A percentile compares a stretch with the other conserved stretches of the same genome.
These are phyloP conservation scores for Tribolium freemani DNA, from an alignment of 2,888 invertebrate genomes.

Conservation along the genomic window DNA sequence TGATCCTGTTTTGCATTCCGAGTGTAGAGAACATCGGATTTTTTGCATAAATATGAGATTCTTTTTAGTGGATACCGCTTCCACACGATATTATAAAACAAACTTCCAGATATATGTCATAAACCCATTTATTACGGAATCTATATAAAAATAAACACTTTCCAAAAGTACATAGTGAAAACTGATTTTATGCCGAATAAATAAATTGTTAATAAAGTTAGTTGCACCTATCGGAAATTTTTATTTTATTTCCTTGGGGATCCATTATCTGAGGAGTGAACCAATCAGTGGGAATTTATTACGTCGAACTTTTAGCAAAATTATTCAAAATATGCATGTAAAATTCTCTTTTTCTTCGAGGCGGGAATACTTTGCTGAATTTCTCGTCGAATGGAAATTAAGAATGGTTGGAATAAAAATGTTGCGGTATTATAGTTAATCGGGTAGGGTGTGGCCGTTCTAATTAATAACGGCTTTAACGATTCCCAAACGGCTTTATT, in stretches of 20 bases:
- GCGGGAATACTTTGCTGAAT: slow-evolving; percentile 5
- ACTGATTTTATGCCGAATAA: no score
- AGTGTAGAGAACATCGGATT: slow-evolving; percentile 9
- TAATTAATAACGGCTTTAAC: slow-evolving; percentile 29
- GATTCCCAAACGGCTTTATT: slow-evolving; percentile 9
- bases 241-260: slow-evolving; percentile 28
- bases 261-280: slow-evolving; percentile 19
- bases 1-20: slow-evolving; percentile 12
- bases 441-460: slow-evolving; percentile 1
- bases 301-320: slow-evolving; percentile 22
- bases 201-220: no score
- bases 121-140: no score
- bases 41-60: slow-evolving; percentile 30
- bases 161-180: no score
- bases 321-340: slow-evolving; percentile 25
- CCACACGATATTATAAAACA: slow-evolving; percentile 14
- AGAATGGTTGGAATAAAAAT: slow-evolving; percentile 18
- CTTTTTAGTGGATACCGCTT: slow-evolving; percentile 17
- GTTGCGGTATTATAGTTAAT: slow-evolving; percentile 21
- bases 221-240: slow-evolving; percentile 13
- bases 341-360: slow-evolving; percentile 3
- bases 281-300: slow-evolving; percentile 33
- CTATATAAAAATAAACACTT: no score
- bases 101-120: not conserved
- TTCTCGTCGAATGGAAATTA: slow-evolving; percentile 7